Base-by-base conservation (phyloP, 2,888 invertebrate genomes). In the Ennomos fuscantarius region DNA sequence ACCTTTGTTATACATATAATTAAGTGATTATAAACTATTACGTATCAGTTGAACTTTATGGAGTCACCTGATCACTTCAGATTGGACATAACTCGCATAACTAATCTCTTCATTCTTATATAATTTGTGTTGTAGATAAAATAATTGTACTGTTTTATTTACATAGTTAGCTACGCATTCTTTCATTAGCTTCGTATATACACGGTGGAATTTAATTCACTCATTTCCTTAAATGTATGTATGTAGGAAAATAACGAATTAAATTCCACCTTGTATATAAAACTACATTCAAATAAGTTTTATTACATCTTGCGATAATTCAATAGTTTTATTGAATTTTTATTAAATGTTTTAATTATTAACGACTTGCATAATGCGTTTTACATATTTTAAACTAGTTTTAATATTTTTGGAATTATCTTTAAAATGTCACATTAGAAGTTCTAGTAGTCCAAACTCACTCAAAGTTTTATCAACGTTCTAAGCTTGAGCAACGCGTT, bases 91-190 rank as follows among this genome's bases (percentile, higher is more conserved):
- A 12, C 31, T 37, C 15, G 11, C 12, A 48, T 32, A 34, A 13
- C 47, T 55, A 49, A 43, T 10, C 11, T 24, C 6, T 24, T 2
- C 11, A 9, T 10, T 45, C 13, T 51, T 56, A 51, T 46, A 42
- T 47, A 56, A 56, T 50, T 49, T 37, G 12, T 52, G 46, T 56
- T 57, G 42, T 39, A 47, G 24, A 24, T 15, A 57, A 57, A 36
- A 56, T 32, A 33, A 13, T 42, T 50, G 41, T 46, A 33, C 47
- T 39, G 50, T 46, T 37, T 42, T 44, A 9, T 47, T 41, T 15
- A 33, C 31, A 11, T 33, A 24, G 5, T 6, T 24, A 24, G 24
- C 6, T 24, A 34, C 13, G 42, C 41, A 47, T 47, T 43, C 47
- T 9, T 37, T 41, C 15, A 24, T 35, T 43, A 39, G 43, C 47